Percentiles rank a stretch among this genome's conserved stretches.
These are phyloP conservation scores for Loris lydekkerianus DNA, from an alignment of 2,797 vertebrate species.

Conservation along the genomic window DNA sequence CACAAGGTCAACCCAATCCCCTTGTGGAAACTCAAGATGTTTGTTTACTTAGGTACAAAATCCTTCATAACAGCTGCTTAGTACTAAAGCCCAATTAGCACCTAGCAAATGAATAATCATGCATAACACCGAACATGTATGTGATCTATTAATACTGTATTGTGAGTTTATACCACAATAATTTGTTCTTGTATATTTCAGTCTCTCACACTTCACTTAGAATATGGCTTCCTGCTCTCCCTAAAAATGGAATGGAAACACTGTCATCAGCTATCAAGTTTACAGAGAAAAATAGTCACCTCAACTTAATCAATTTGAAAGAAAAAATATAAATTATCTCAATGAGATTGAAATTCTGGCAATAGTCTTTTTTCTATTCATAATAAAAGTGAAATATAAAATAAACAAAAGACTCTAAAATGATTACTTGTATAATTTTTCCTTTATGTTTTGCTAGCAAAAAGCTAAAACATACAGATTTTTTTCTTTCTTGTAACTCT, in stretches of 20 bases:
- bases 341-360: background rate
- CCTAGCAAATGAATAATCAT: background rate
- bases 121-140: background rate
- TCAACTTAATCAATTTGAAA: background rate
- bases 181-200: background rate
- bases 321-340: background rate
- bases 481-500: background rate
- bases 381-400: background rate
- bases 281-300: background rate
- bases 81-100: background rate
- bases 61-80: background rate
- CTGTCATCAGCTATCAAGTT: background rate
- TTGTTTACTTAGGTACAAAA: background rate
- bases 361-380: background rate
- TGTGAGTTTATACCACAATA: background rate
- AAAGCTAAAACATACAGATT: background rate
- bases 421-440: background rate
- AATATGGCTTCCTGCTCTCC: background rate
- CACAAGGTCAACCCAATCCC: background rate
- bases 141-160: background rate
- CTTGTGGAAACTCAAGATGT: background rate
- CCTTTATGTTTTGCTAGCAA: slow-evolving; percentile 1
- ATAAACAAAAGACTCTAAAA: background rate
- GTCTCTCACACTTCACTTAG: background rate
- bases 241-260: background rate